Conservation (phyloP, 2,113 vertebrate genomes). For the Bubo bubo region DNA sequence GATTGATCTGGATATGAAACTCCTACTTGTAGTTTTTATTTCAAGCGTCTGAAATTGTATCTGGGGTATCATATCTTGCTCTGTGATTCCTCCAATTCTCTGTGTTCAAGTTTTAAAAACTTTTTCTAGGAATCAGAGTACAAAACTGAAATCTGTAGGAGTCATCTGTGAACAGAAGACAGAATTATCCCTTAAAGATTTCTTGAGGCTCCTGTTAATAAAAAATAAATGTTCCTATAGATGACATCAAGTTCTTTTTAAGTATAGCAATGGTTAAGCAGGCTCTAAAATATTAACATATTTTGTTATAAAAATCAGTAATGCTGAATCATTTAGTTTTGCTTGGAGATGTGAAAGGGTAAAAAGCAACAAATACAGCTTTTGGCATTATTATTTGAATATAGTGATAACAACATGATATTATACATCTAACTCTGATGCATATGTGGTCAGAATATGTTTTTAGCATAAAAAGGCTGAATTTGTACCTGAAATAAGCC, state of each 20-base stretch:
- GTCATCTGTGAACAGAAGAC: background rate
- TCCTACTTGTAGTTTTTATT: background rate
- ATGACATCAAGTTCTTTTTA: background rate
- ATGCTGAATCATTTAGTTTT: background rate
- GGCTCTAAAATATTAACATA: background rate
- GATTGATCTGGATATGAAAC: background rate
- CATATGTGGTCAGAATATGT: background rate
- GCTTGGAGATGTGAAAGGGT: background rate
- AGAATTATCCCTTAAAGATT: background rate
- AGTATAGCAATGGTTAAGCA: background rate
- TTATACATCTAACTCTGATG: background rate
- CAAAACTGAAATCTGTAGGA: background rate
- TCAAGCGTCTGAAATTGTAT: background rate
- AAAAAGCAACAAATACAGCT: background rate
- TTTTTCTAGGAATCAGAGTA: background rate
- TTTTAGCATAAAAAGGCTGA: background rate
- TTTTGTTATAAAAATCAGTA: background rate
- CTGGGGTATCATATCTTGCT: background rate
- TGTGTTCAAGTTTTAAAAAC: background rate
- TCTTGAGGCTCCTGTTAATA: background rate
- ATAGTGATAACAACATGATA: background rate
- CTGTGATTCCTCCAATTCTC: background rate
- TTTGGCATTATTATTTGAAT: background rate
- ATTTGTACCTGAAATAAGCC: background rate
- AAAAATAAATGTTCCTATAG: background rate